Base-by-base conservation (phyloP, 2,113 vertebrate genomes). In the Barbus barbus region DNA sequence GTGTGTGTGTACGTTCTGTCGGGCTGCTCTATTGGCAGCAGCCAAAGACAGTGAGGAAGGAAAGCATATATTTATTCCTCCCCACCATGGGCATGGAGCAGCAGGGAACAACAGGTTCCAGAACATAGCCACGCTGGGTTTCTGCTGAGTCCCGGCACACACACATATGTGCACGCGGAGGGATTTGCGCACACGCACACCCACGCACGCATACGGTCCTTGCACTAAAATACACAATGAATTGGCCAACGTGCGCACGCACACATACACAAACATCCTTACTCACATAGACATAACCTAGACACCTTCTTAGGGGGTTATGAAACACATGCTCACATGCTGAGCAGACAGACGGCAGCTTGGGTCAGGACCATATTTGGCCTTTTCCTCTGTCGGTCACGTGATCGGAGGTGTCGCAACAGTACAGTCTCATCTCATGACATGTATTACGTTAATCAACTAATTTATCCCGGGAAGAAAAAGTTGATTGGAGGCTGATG, bases 1-100 rank as follows among this genome's bases (percentile, higher is more conserved):
- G 76, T 56, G 74, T 77, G 48, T 33, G 51, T 78, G 48, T 65
- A 73, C 31, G 73, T 67, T 86, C 82, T 86, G 82, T 65, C 48
- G 84, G 83, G 78, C 88, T 87, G 88, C 87, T 87, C 88, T 89
- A 83, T 87, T 89, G 88, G 88, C 88, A 87, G 61, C 24, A 84
- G 65, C 14, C 63, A 82, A 75, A 67, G 71, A 78, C 41, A 78
- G 74, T 60, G 76, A 85, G 73, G 63, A 83, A 61, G 28, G 80
- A 82, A 87, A 84, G 85, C 79, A 72, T 87, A 81, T 86, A 89
- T 87, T 88, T 86, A 85, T 87, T 83, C 80, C 87, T 84, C 61
- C 46, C 83, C 81, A 87, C 81, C 81, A 60, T 65, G 78, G 83
- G 84, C 81, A 83, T 13, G 38, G 74, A 85, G 53, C 83, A 86